Conservation (phyloP, 2,888 invertebrate genomes). For the Hedychridium roseum region DNA sequence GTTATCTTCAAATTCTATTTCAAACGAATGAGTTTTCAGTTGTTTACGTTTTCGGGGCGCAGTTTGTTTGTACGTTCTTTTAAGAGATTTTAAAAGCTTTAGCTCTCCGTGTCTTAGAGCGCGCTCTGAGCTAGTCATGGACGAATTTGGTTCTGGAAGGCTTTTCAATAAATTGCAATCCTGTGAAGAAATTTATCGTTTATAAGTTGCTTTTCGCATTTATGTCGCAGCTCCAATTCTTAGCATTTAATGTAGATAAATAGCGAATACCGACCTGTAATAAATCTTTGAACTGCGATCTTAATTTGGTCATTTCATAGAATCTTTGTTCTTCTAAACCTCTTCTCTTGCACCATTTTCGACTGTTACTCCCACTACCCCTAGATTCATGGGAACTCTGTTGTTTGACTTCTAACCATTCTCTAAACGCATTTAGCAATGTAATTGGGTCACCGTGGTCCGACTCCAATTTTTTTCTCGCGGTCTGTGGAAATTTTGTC, state of each 20-base stretch:
- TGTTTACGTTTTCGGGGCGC: constrained; percentile 78
- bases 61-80: constrained; percentile 75
- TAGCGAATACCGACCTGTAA: constrained; percentile 69
- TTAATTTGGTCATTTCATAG: constrained; percentile 94
- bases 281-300: constrained; percentile 86
- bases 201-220: too few species aligned
- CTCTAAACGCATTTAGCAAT: constrained; percentile 83
- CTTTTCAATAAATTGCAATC: constrained; percentile 71
- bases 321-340: constrained; percentile 97
- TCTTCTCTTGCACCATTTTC: constrained; percentile 87
- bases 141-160: constrained; percentile 66
- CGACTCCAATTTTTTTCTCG: constrained; percentile 83
- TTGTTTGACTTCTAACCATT: constrained; percentile 86
- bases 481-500: constrained; percentile 64
- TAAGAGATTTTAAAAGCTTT: constrained; percentile 83
- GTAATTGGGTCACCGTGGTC: constrained; percentile 97
- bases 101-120: constrained; percentile 88
- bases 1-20: constrained; percentile 71
- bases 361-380: constrained; percentile 52
- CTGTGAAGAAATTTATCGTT: too few species aligned
- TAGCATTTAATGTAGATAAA: constrained; percentile 2
- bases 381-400: constrained; percentile 55
- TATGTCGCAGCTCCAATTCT: too few species aligned
- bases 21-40: constrained; percentile 76
- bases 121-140: constrained; percentile 75